These are phyloP conservation scores for Eristalis tenax DNA, from an alignment of 2,888 invertebrate species.

Conservation along the genomic window DNA sequence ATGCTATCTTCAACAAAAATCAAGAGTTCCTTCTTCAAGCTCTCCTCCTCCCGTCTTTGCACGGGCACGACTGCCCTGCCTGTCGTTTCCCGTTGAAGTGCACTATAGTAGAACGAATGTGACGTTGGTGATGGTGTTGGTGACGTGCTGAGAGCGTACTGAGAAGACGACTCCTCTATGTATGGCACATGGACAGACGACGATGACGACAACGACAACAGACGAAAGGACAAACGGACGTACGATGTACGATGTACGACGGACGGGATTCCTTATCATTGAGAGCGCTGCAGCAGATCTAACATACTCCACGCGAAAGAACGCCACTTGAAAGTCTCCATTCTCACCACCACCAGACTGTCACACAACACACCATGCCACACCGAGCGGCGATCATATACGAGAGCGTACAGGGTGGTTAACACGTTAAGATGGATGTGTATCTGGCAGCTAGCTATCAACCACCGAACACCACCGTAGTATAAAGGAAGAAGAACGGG, in stretches of 20 bases:
- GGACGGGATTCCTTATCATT: slow-evolving; percentile 63
- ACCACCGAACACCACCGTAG: slow-evolving; percentile 77
- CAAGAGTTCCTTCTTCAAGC: slow-evolving; percentile 55
- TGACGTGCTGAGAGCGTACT: slow-evolving; percentile 66
- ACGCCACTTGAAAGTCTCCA: slow-evolving; percentile 60
- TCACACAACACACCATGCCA: slow-evolving; percentile 13
- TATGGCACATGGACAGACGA: slow-evolving; percentile 19
- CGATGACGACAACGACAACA: not conserved
- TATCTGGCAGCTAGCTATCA: slow-evolving; percentile 75
- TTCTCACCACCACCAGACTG: slow-evolving; percentile 12
- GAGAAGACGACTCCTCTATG: slow-evolving; percentile 41
- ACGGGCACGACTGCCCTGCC: not conserved
- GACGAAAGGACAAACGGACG: slow-evolving; percentile 26
- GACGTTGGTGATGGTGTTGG: slow-evolving; percentile 67
- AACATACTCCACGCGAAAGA: slow-evolving; percentile 70
- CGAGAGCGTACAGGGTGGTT: slow-evolving; percentile 57
- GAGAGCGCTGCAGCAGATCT: slow-evolving; percentile 71
- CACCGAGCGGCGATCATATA: slow-evolving; percentile 47
- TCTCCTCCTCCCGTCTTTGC: not conserved
- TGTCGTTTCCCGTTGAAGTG: slow-evolving; percentile 40
- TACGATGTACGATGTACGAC: not conserved
- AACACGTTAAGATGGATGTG: slow-evolving; percentile 72
- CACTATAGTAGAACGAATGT: slow-evolving; percentile 63
- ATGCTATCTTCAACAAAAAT: slow-evolving; percentile 72
- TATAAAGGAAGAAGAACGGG: slow-evolving; percentile 25